Conservation (phyloP, 2,888 invertebrate genomes). For the Adelphocoris suturalis region DNA sequence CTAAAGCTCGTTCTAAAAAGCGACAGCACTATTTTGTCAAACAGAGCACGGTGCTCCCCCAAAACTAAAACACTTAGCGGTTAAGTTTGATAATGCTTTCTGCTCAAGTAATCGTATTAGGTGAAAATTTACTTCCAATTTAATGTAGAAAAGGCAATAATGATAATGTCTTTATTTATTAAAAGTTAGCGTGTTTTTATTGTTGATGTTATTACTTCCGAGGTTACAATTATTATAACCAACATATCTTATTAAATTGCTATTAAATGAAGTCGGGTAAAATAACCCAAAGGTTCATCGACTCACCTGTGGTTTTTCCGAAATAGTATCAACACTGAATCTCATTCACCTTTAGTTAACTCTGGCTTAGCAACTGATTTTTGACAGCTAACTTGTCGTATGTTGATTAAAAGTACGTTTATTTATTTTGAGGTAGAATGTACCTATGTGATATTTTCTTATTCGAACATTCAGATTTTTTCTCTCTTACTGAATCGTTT, state of each 20-base stretch:
- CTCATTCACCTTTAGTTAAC: neutral
- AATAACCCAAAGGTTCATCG: neutral
- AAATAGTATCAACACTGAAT: neutral
- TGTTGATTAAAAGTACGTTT: neutral
- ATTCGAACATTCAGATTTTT: neutral
- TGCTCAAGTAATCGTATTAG: constrained; percentile 58
- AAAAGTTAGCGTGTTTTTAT: constrained; percentile 1
- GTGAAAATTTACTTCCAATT: constrained; percentile 45
- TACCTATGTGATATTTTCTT: constrained; percentile 47
- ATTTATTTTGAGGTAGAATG: constrained; percentile 14
- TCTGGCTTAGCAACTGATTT: neutral
- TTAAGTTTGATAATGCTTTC: constrained; percentile 46
- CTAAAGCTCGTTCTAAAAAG: constrained; percentile 16
- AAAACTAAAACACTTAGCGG: constrained; percentile 47
- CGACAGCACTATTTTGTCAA: constrained; percentile 44
- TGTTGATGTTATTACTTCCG: constrained; percentile 36
- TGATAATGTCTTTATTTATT: constrained; percentile 34
- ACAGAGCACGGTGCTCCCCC: constrained; percentile 65
- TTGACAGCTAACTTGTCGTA: neutral
- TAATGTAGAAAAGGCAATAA: constrained; percentile 39
- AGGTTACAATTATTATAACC: constrained; percentile 14
- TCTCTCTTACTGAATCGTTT: constrained; percentile 2
- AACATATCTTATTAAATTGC: constrained; percentile 24
- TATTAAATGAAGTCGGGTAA: neutral
- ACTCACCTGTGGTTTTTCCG: neutral